Evolutionary conservation across 2,113 vertebrate species (phyloP).

Genomic region (Menidia beryllina): DNA sequence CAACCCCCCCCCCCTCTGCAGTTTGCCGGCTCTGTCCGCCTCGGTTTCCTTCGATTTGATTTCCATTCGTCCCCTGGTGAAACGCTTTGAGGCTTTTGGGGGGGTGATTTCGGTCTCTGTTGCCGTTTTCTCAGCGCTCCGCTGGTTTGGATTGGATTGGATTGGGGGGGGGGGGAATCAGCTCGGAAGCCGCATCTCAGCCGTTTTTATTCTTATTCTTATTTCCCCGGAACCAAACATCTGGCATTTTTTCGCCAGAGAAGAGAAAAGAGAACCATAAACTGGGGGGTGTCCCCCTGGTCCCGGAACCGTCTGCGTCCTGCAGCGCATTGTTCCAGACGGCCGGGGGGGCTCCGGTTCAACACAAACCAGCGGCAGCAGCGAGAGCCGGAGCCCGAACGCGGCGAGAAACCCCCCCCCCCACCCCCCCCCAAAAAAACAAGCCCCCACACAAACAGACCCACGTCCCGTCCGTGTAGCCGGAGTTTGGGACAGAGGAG

Average conservation of each 20-base stretch:
- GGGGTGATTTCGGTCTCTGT: too few relatives aligned
- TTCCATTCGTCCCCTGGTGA: too few relatives aligned
- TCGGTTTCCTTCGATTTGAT: too few relatives aligned
- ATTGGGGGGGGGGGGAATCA: constrained; percentile 28
- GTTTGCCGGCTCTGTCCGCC: too few relatives aligned
- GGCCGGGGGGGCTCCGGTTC: constrained; percentile 50
- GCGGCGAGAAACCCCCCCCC: constrained; percentile 24
- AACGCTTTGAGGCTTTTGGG: too few relatives aligned
- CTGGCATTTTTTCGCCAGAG: constrained; percentile 8
- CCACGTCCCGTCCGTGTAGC: constrained; percentile 37
- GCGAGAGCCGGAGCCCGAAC: constrained; percentile 48
- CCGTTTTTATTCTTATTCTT: too few relatives aligned
- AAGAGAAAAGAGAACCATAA: not conserved
- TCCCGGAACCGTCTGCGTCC: constrained; percentile 43
- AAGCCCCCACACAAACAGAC: too few relatives aligned
- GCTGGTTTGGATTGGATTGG: constrained; percentile 55
- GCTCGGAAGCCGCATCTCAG: constrained; percentile 17
- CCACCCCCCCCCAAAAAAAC: too few relatives aligned
- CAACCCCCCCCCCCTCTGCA: constrained; percentile 31
- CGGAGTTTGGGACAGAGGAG: constrained; percentile 57
- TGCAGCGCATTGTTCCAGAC: constrained; percentile 71
- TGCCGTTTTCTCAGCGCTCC: not conserved
- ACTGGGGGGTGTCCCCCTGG: not conserved
- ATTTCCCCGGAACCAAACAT: not conserved
- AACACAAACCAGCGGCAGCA: constrained; percentile 70